A percentile compares a stretch with the other conserved stretches of the same genome.
Conservation (phyloP, 2,888 invertebrate species). For the Trissolcus brochymenae region DNA sequence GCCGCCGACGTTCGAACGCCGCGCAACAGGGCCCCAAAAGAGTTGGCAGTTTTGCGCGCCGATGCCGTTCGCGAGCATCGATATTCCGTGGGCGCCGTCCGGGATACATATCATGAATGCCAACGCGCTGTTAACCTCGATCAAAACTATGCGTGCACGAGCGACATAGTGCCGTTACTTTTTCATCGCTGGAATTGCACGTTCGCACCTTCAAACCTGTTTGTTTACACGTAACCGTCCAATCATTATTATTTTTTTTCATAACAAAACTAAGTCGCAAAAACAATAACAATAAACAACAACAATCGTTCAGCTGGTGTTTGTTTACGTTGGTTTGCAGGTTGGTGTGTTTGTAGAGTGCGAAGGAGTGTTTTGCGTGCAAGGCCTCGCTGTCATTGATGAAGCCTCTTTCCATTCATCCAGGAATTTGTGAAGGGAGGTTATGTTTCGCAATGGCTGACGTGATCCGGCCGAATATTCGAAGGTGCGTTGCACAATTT, state of each 20-base stretch:
- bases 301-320: too few species aligned
- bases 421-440: constrained; percentile 36
- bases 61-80: constrained; percentile 11
- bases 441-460: constrained; percentile 47
- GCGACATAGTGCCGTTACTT: constrained; percentile 48
- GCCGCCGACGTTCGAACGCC: constrained; percentile 27
- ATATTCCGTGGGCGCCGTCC: constrained; percentile 48
- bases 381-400: constrained; percentile 8
- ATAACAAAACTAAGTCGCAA: background rate
- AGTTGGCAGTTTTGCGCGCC: constrained; percentile 8
- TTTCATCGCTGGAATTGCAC: constrained; percentile 20
- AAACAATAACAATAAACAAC: background rate
- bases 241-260: background rate
- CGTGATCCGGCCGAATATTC: constrained; percentile 33
- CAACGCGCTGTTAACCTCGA: constrained; percentile 54
- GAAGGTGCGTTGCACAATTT: constrained; percentile 35
- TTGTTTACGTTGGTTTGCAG: too few species aligned
- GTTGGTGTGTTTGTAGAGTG: too few species aligned
- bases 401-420: constrained; percentile 32
- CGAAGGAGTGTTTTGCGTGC: background rate
- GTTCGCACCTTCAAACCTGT: constrained; percentile 1
- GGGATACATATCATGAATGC: constrained; percentile 51
- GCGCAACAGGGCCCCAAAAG: constrained; percentile 26
- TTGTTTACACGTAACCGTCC: background rate
- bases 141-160: constrained; percentile 45